These are phyloP conservation scores for Diadegma fenestrale DNA, from an alignment of 2,888 invertebrate species.

Conservation along the genomic window DNA sequence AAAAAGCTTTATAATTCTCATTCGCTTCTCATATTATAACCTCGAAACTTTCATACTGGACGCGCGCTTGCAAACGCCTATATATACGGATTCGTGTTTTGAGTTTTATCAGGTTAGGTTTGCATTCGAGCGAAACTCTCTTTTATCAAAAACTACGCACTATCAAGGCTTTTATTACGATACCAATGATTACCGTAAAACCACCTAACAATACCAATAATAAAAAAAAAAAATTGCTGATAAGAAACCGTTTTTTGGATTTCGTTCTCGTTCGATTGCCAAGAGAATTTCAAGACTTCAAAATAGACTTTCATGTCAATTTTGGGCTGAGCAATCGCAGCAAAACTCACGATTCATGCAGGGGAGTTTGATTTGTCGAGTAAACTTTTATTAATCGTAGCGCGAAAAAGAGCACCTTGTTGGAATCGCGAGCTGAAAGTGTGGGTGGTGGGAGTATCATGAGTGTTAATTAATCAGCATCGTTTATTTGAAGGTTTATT, in stretches of 20 bases:
- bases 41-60: not conserved
- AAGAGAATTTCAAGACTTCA: not conserved
- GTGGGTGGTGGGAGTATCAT: no score
- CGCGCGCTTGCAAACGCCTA: not conserved
- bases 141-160: no score
- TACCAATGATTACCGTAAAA: no score
- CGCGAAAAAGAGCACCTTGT: not conserved
- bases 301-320: no score
- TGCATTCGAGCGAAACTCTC: not conserved
- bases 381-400: no score
- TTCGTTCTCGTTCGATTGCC: not conserved
- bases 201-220: no score
- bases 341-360: not conserved
- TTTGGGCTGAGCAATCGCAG: no score
- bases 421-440: not conserved
- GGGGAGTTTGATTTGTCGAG: not conserved
- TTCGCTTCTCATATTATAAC: not conserved
- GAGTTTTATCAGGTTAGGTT: not conserved
- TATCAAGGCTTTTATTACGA: no score
- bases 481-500: no score
- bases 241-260: not conserved
- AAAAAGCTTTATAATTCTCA: not conserved
- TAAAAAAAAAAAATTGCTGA: not conserved
- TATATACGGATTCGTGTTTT: not conserved
- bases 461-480: not conserved